Conservation (phyloP, 1,140 invertebrate species). For the Drosophila gunungcola region DNA sequence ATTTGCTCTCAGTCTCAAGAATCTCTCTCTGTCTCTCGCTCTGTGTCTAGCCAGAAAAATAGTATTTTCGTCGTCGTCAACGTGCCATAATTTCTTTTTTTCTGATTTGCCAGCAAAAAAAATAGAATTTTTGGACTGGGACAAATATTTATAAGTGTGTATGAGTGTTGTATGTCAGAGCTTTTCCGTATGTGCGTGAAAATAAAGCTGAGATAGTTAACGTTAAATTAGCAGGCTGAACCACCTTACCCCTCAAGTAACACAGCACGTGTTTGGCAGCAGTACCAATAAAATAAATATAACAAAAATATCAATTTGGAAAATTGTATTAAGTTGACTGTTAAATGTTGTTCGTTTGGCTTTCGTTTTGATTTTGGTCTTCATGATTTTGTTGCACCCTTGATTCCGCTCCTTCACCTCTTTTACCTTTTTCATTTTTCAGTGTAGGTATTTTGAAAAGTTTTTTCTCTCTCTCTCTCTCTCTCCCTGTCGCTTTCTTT, state of each 20-base stretch:
- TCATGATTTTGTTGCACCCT: constrained; percentile 31
- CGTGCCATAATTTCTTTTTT: constrained; percentile 70
- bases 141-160: constrained; percentile 24
- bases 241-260: constrained; percentile 1
- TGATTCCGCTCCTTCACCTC: constrained; percentile 5
- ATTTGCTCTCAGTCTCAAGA: constrained; percentile 24
- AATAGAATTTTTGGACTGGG: constrained; percentile 54
- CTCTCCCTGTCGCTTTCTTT: neutral
- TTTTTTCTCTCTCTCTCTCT: constrained; percentile 4
- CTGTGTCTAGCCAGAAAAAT: constrained; percentile 36
- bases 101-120: constrained; percentile 65
- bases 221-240: constrained; percentile 66
- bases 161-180: constrained; percentile 13
- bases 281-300: constrained; percentile 23
- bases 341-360: constrained; percentile 46
- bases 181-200: constrained; percentile 63
- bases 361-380: constrained; percentile 33
- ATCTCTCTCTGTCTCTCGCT: neutral
- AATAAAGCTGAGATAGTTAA: constrained; percentile 68
- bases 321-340: constrained; percentile 42
- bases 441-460: constrained; percentile 72
- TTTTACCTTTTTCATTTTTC: constrained; percentile 44
- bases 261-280: constrained; percentile 56
- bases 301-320: constrained; percentile 14
- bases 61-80: constrained; percentile 68